Evolutionary conservation across 1,140 invertebrate species (phyloP), one percentile per base, ranked within the genome.

Genomic region (Lepidotrigona ventralis): DNA sequence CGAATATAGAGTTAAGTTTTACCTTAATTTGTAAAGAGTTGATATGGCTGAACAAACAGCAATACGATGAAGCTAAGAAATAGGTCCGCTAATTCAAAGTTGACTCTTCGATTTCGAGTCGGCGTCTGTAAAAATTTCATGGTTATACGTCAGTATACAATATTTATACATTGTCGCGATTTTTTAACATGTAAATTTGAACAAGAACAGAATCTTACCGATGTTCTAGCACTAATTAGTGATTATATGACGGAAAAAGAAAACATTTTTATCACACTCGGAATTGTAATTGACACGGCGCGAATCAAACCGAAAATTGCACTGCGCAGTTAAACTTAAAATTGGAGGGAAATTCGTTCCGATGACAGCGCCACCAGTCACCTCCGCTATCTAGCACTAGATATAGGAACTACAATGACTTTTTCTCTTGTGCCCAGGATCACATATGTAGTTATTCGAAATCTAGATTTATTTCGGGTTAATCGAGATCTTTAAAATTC

Each of bases 331-430:
- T 29, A 51, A 72, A 63, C 23, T 29, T 15, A 39, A 81, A 74
- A 75, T 66, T 23, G 70, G 29, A 53, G 26, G 26, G n/a, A 71
- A 71, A 60, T 58, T 29, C 19, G 5, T 15, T 4, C 12, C 39
- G 26, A 29, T 53, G 11, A 17, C 46, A 75, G 58, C 70, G 79
- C 54, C 79, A 64, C 71, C n/a, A 64, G 26, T 21, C 77, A 54
- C 53, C 23, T 39, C 60, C 79, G 71, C 71, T 64, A 75, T 75
- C 71, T 81, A 81, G 71, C 46, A 26, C 17, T 54, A 39, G 15
- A 66, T 21, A 33, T 75, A 58, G 73, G 80, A 77, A 82, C 80
- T 82, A 82, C 39, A 1, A 77, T 68, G 64, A 82, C 39, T 46
- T 23, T 68, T 82, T 77, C 19, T 60, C 39, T 54, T 53, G 21